Percentiles rank a stretch among this genome's conserved stretches.
Conservation (phyloP, 1,140 invertebrate species). For the Aleiodes sp. region DNA sequence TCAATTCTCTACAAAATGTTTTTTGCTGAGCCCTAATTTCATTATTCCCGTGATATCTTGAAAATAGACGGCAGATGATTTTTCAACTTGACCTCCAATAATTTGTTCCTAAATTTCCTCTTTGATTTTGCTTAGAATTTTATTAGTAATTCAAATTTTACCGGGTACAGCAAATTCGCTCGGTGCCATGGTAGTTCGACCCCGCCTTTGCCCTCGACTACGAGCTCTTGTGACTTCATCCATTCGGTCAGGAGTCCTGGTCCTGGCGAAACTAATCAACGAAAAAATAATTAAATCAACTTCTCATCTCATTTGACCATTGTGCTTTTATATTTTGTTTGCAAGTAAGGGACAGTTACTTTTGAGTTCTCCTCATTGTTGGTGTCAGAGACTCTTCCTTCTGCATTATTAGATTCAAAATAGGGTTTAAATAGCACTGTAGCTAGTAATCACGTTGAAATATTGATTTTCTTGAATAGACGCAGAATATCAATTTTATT, state of each 20-base stretch:
- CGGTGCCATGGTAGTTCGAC: constrained; percentile 26
- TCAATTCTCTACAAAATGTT: too few relatives aligned
- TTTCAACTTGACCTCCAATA: too few relatives aligned
- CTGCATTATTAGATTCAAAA: constrained; percentile 18
- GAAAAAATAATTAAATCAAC: neutral
- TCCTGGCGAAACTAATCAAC: neutral
- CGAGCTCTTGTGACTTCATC: neutral
- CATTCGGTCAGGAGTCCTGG: constrained; percentile 4
- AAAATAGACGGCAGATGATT: too few relatives aligned
- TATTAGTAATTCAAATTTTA: constrained; percentile 16
- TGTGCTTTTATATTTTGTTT: too few relatives aligned
- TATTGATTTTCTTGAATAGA: too few relatives aligned
- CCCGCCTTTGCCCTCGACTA: neutral
- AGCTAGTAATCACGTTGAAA: too few relatives aligned
- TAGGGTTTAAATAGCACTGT: too few relatives aligned
- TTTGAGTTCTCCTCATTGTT: neutral
- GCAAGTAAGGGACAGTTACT: neutral
- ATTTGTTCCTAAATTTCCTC: too few relatives aligned
- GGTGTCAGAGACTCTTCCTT: constrained; percentile 11
- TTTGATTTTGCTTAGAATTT: neutral
- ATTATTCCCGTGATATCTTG: too few relatives aligned
- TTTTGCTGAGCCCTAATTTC: too few relatives aligned
- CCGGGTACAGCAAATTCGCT: constrained; percentile 22
- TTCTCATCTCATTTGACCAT: neutral
- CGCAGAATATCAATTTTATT: too few relatives aligned